Base-by-base conservation (phyloP, 2,888 invertebrate genomes). In the Habrosyne pyritoides region DNA sequence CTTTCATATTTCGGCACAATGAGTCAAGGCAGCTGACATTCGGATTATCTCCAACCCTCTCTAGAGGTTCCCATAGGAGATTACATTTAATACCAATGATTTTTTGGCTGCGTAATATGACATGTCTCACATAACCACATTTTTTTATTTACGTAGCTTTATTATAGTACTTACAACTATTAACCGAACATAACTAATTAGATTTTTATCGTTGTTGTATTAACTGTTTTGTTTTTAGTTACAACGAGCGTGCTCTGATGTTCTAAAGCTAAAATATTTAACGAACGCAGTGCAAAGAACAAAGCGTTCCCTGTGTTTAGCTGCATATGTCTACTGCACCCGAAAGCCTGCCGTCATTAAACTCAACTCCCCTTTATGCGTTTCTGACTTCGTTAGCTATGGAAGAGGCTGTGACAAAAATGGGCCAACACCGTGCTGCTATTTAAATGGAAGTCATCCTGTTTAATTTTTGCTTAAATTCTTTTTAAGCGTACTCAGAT, bases 181-280 rank as follows among this genome's bases (percentile, higher is more conserved):
- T 8, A 28, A n/a, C n/a, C 24, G 24, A 24, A 24, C 24, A 24
- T 3, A 5, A 24, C 2, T 1, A 2, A 10, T 12, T 33, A 33
- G 12, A 12, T 33, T 12, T 33, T 10, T 2, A 33, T 10, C 10
- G 33, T 33, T 33, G 12, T 33, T 33, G 10, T 33, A 33, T 33
- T 12, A 33, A 42, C 14, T 8, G 18, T 2, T 33, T 33, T 3
- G 33, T 33, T 33, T n/a, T n/a, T n/a, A 33, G n/a, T 33, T 3
- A n/a, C 14, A 14, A 36, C 6, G n/a, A 42, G 18, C 3, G 24
- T 2, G 2, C 12, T 42, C 55, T 61, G 60, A 52, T 64, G 57
- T 73, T 73, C 70, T 75, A 69, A 69, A 77, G 73, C 77, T 83
- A 71, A 83, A 87, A 87, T 86, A 87, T 87, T 86, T 86, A 88